phyloP scores from a whole-genome alignment of 2,888 invertebrate species.

The Latrodectus hesperus region DNA sequence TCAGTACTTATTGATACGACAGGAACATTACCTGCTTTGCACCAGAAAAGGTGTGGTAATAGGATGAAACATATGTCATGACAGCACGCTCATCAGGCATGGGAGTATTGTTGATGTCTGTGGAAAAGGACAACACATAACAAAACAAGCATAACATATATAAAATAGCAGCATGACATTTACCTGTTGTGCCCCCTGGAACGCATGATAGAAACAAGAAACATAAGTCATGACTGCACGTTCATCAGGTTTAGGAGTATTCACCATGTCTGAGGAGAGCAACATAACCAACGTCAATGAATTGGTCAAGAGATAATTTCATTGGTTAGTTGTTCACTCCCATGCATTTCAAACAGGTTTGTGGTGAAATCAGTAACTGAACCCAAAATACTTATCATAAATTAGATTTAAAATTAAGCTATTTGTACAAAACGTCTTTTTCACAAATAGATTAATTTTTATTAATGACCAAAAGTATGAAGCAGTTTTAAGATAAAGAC shows the following conservation, averaged over 20 bases:
- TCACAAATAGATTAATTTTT: too few relatives aligned
- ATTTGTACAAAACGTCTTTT: too few relatives aligned
- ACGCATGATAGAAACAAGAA: slow-evolving; percentile 99
- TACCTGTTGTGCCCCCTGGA: slow-evolving; percentile 99
- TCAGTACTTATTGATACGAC: too few relatives aligned
- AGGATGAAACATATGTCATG: slow-evolving; percentile 99
- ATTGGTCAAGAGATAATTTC: neutral
- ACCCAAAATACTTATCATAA: neutral
- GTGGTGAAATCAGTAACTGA: slow-evolving; percentile 10
- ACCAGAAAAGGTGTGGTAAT: slow-evolving; percentile 99
- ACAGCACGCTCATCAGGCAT: slow-evolving; percentile 99
- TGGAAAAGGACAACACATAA: slow-evolving; percentile 65
- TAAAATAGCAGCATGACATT: slow-evolving; percentile 23
- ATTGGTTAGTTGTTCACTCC: slow-evolving; percentile 63
- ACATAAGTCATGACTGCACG: slow-evolving; percentile 99
- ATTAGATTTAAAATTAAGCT: too few relatives aligned
- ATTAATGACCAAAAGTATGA: too few relatives aligned
- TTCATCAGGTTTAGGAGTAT: slow-evolving; percentile 99
- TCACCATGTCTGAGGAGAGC: slow-evolving; percentile 91
- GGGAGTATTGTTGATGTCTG: slow-evolving; percentile 97
- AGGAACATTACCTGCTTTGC: slow-evolving; percentile 94
- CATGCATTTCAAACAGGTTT: slow-evolving; percentile 51
- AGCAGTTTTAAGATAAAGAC: too few relatives aligned
- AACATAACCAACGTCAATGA: slow-evolving; percentile 10
- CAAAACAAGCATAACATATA: slow-evolving; percentile 38